Evolutionary conservation across 35 echinoderm and acorn worm genomes (phyloP).

Genomic region (Nesometra sesokonis): DNA sequence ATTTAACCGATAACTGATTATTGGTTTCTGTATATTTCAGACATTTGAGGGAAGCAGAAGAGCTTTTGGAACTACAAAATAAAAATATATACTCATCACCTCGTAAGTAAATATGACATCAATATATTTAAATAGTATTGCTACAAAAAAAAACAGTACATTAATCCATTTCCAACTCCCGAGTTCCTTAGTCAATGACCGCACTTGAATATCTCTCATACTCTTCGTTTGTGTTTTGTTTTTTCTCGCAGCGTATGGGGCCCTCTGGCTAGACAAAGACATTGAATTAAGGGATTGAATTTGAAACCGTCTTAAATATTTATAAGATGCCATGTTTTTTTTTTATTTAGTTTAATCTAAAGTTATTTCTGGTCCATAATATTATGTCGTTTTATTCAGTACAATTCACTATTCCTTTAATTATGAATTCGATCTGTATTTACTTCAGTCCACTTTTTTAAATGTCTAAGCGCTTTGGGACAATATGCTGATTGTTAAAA

Average conservation of each 20-base stretch:
- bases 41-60: neutral
- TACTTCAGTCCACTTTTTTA: no score
- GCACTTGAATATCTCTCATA: neutral
- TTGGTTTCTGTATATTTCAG: neutral
- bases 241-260: neutral
- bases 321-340: neutral
- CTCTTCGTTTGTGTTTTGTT: neutral
- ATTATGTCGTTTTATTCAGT: no score
- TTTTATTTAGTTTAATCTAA: no score
- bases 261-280: neutral
- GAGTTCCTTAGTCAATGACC: neutral
- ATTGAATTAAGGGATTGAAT: neutral
- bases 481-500: no score
- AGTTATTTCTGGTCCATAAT: no score
- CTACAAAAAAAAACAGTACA: no score
- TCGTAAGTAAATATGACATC: neutral
- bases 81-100: neutral
- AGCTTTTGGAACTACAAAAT: neutral
- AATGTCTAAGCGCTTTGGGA: no score
- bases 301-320: neutral
- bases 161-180: no score
- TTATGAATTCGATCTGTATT: no score
- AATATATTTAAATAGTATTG: no score
- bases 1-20: no score
- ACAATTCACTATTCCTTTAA: no score